A percentile compares a stretch with the other conserved stretches of the same genome.
These are phyloP conservation scores for Eonycteris spelaea DNA, from an alignment of 2,113 vertebrate genomes.

Conservation along the genomic window DNA sequence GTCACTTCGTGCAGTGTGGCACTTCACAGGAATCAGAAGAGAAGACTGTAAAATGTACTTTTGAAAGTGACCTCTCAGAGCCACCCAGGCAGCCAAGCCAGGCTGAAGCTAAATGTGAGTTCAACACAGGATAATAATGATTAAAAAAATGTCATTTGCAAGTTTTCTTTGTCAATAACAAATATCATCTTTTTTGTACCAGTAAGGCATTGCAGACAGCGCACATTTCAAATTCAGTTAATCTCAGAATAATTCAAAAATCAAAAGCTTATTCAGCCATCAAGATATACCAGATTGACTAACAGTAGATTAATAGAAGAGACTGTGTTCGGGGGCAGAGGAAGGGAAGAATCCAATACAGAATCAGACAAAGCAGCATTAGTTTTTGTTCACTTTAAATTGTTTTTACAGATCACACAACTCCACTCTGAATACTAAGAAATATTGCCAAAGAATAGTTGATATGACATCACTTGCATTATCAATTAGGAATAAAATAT, in stretches of 20 bases:
- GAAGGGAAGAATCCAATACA: constrained; percentile 78
- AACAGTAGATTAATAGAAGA: constrained; percentile 80
- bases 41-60: constrained; percentile 78
- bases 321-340: constrained; percentile 50
- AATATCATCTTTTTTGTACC: constrained; percentile 79
- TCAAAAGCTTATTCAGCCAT: constrained; percentile 87
- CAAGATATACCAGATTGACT: constrained; percentile 83
- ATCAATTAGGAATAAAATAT: constrained; percentile 66
- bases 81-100: constrained; percentile 52
- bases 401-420: constrained; percentile 77
- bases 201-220: constrained; percentile 81
- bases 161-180: constrained; percentile 83
- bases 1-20: not conserved
- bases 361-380: constrained; percentile 76
- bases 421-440: constrained; percentile 78
- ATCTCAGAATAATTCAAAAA: constrained; percentile 88
- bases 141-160: constrained; percentile 76
- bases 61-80: constrained; percentile 67
- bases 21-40: constrained; percentile 69
- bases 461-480: constrained; percentile 75
- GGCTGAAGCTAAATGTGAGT: constrained; percentile 62
- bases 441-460: constrained; percentile 68
- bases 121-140: constrained; percentile 66
- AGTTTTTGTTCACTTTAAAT: constrained; percentile 79
- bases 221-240: constrained; percentile 78